phyloP scores from a whole-genome alignment of 2,113 vertebrate species.

The Phaethornis superciliosus region DNA sequence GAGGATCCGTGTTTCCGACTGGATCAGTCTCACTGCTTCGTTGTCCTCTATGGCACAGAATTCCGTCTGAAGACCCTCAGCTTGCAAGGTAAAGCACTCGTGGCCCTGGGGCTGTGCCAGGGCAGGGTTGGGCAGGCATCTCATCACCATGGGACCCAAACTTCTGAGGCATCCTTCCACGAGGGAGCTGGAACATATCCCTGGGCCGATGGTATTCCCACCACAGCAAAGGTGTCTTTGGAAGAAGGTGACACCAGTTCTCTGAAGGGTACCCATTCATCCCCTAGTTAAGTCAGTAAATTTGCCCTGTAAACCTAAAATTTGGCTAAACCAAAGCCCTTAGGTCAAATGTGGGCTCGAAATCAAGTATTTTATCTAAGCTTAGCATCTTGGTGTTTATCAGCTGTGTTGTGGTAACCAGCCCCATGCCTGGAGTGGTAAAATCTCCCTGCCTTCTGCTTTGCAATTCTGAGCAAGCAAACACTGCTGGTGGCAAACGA shows the following conservation, averaged over 20 bases:
- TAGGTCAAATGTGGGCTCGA: not conserved
- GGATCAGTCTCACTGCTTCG: constrained; percentile 92
- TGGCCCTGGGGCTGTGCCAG: not conserved
- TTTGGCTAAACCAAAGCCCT: not conserved
- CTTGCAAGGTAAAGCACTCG: constrained; percentile 81
- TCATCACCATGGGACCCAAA: not conserved
- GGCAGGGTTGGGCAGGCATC: not conserved
- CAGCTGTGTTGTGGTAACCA: not conserved
- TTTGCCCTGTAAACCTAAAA: not conserved
- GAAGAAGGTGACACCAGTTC: not conserved
- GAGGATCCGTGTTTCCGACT: constrained; percentile 88
- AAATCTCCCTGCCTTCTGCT: not conserved
- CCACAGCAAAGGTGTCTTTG: not conserved
- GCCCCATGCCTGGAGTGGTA: not conserved
- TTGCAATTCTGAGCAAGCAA: not conserved
- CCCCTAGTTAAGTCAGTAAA: not conserved
- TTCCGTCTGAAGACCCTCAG: constrained; percentile 97
- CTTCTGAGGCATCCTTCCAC: not conserved
- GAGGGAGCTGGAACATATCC: not conserved
- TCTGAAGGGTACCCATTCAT: not conserved
- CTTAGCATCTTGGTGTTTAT: not conserved
- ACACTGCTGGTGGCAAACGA: fast-evolving
- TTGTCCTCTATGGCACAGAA: constrained; percentile 94
- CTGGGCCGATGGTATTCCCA: not conserved
- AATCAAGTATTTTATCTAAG: not conserved